These are phyloP conservation scores for Acyrthosiphon pisum DNA, from an alignment of 1,140 invertebrate genomes.

Conservation along the genomic window DNA sequence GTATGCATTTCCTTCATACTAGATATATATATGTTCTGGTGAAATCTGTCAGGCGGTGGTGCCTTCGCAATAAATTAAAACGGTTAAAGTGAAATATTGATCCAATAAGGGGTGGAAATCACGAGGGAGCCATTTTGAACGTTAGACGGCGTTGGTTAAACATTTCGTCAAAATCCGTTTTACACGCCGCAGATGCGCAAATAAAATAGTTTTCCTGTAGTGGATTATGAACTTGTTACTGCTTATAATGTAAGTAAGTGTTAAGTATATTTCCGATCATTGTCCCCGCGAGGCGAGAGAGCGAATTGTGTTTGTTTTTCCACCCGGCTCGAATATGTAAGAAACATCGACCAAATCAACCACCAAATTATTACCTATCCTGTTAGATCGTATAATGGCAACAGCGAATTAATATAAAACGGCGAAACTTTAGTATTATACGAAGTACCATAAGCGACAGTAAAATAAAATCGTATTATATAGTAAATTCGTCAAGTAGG, in stretches of 20 bases:
- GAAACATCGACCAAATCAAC: not conserved
- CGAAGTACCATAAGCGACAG: too few relatives aligned
- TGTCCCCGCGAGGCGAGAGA: not conserved
- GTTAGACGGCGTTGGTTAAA: slow-evolving; percentile 47
- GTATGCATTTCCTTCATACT: not conserved
- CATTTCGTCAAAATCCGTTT: slow-evolving; percentile 50
- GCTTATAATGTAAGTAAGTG: not conserved
- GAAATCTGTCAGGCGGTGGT: slow-evolving; percentile 24
- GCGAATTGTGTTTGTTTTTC: too few relatives aligned
- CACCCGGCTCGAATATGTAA: not conserved
- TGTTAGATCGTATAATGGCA: too few relatives aligned
- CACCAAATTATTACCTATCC: too few relatives aligned
- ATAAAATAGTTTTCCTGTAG: slow-evolving; percentile 9
- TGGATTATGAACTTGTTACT: not conserved
- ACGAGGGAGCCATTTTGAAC: slow-evolving; percentile 35
- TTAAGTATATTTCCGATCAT: not conserved
- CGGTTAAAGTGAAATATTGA: slow-evolving; percentile 47
- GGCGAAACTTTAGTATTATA: too few relatives aligned
- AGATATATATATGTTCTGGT: not conserved
- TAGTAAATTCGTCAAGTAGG: too few relatives aligned
- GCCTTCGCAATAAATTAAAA: slow-evolving; percentile 35
- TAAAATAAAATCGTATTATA: too few relatives aligned
- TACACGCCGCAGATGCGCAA: not conserved
- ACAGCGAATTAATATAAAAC: too few relatives aligned
- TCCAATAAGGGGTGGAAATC: slow-evolving; percentile 49